phyloP scores from a whole-genome alignment of 2,888 invertebrate genomes.

The Lutraria lutraria region DNA sequence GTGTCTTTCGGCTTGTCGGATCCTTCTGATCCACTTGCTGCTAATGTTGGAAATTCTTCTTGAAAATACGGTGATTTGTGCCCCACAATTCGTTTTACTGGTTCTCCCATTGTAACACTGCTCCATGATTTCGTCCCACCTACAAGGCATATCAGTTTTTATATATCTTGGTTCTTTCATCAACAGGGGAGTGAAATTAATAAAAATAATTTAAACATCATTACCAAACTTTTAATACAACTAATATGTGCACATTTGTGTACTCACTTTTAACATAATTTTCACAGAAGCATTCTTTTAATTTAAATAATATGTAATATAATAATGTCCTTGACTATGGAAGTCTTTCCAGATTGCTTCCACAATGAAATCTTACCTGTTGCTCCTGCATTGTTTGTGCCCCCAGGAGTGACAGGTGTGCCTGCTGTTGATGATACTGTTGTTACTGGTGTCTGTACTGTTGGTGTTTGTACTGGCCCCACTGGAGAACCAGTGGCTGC shows the following conservation, averaged over 20 bases:
- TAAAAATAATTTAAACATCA: too few species aligned
- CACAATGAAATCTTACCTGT: slow-evolving; percentile 22
- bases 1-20: slow-evolving; percentile 74
- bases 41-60: slow-evolving; percentile 97
- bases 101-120: slow-evolving; percentile 87
- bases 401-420: slow-evolving; percentile 74
- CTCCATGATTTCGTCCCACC: slow-evolving; percentile 87
- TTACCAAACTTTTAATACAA: too few species aligned
- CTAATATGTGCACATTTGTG: too few species aligned
- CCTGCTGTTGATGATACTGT: slow-evolving; percentile 66
- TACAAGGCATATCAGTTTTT: slow-evolving; percentile 32
- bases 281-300: too few species aligned
- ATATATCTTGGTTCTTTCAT: too few species aligned
- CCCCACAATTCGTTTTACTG: slow-evolving; percentile 86
- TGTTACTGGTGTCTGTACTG: slow-evolving; percentile 52
- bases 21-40: slow-evolving; percentile 85
- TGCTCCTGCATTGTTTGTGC: slow-evolving; percentile 61
- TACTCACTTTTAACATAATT: too few species aligned
- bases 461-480: slow-evolving; percentile 61
- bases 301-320: too few species aligned
- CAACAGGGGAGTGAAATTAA: too few species aligned
- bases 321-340: too few species aligned
- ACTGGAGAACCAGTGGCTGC: slow-evolving; percentile 52
- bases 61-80: slow-evolving; percentile 96
- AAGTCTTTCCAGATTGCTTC: too few species aligned